Conservation (phyloP, 2,888 invertebrate species). For the Colletes collaris region DNA sequence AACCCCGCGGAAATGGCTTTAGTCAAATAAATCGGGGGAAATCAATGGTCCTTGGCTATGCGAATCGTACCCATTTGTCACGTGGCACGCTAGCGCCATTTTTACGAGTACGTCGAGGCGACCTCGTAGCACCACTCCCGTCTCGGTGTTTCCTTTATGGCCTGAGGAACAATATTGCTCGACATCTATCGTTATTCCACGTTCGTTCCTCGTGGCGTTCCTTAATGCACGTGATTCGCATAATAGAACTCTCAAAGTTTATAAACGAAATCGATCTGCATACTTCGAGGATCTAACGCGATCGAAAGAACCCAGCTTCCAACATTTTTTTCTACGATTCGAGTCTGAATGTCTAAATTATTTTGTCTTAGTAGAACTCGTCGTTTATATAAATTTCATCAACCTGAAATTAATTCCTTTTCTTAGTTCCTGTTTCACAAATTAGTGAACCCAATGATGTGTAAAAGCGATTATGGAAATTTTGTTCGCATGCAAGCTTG, state of each 20-base stretch:
- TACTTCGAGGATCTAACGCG: too few species aligned
- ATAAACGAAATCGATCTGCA: background rate
- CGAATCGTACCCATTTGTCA: slow-evolving; percentile 45
- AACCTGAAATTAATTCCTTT: too few species aligned
- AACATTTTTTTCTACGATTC: too few species aligned
- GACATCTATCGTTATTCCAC: slow-evolving; percentile 7
- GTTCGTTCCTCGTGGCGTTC: slow-evolving; percentile 16
- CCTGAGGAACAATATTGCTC: slow-evolving; percentile 24
- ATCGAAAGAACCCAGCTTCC: too few species aligned
- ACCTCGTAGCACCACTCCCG: background rate
- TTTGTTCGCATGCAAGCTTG: too few species aligned
- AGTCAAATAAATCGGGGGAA: slow-evolving; percentile 45
- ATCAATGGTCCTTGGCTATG: slow-evolving; percentile 36
- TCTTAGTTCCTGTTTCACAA: too few species aligned
- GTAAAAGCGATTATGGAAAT: too few species aligned
- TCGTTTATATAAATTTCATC: too few species aligned
- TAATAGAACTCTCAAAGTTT: background rate
- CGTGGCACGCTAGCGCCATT: slow-evolving; percentile 24
- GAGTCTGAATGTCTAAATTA: too few species aligned
- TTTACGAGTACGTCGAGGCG: slow-evolving; percentile 31
- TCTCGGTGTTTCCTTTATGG: slow-evolving; percentile 8
- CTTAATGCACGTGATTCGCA: slow-evolving; percentile 3
- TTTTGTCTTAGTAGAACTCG: too few species aligned
- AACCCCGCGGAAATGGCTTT: slow-evolving; percentile 17
- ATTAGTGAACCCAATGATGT: too few species aligned